Percentiles rank a stretch among this genome's conserved stretches.
Evolutionary conservation across 2,888 invertebrate species (phyloP).

Genomic region (Lasioglossum lativentre): DNA sequence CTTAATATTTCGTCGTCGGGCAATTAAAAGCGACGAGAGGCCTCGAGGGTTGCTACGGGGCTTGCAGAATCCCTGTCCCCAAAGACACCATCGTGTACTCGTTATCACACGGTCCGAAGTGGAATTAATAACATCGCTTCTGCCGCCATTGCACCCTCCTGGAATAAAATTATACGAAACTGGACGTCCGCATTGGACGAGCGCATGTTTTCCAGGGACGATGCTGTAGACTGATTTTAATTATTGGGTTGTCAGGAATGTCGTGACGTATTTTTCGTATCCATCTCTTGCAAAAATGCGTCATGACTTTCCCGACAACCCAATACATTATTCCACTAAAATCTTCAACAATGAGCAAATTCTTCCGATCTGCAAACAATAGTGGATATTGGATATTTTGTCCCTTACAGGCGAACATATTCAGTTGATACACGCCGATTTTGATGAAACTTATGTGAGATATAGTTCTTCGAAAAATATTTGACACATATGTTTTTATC

Average conservation of each 20-base stretch:
- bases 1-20: constrained; percentile 17
- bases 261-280: too few relatives aligned
- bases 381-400: neutral
- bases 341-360: neutral
- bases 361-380: neutral
- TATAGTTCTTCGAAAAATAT: too few relatives aligned
- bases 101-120: constrained; percentile 5
- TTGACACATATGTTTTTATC: too few relatives aligned
- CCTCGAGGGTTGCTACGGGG: neutral
- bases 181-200: neutral
- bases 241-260: too few relatives aligned
- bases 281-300: too few relatives aligned
- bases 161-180: neutral
- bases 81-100: neutral
- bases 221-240: neutral
- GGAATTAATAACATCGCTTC: constrained; percentile 1
- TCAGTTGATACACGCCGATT: too few relatives aligned
- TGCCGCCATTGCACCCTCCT: neutral
- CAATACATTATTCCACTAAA: neutral
- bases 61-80: neutral
- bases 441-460: too few relatives aligned
- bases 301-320: too few relatives aligned
- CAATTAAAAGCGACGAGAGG: constrained; percentile 11
- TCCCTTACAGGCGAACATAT: too few relatives aligned
- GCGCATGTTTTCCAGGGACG: neutral